A percentile compares a stretch with the other conserved stretches of the same genome.
Conservation (phyloP, 2,797 vertebrate species). For the Eulemur albifrons region DNA sequence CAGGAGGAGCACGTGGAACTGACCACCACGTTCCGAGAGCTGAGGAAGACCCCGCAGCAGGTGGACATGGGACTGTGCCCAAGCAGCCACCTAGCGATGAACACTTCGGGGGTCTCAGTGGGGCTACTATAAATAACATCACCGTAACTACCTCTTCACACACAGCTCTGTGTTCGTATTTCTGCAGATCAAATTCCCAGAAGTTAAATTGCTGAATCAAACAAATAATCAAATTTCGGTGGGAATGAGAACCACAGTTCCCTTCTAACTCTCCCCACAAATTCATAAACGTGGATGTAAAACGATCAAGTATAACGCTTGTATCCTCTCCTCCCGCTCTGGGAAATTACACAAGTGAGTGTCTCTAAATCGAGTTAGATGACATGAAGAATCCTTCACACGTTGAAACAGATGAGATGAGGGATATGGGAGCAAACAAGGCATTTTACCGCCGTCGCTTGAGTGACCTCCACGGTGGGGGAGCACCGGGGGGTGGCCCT, state of each 20-base stretch:
- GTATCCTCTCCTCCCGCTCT: background rate
- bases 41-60: accelerated
- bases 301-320: accelerated
- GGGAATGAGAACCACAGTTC: background rate
- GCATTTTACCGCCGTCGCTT: too few species aligned
- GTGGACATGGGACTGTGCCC: accelerated
- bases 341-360: background rate
- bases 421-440: background rate
- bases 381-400: background rate
- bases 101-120: accelerated
- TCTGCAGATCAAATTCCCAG: background rate
- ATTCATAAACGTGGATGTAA: too few species aligned
- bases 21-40: background rate
- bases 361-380: background rate
- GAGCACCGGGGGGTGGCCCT: background rate
- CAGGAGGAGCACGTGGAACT: too few species aligned
- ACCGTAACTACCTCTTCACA: accelerated
- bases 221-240: background rate
- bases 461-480: background rate
- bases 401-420: background rate
- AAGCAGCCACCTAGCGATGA: background rate
- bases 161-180: accelerated
- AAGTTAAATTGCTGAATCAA: background rate
- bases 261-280: background rate
- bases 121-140: background rate